A percentile compares a stretch with the other conserved stretches of the same genome.
Conservation (phyloP, 1,140 invertebrate species). For the Ctenoplectra terminalis region DNA sequence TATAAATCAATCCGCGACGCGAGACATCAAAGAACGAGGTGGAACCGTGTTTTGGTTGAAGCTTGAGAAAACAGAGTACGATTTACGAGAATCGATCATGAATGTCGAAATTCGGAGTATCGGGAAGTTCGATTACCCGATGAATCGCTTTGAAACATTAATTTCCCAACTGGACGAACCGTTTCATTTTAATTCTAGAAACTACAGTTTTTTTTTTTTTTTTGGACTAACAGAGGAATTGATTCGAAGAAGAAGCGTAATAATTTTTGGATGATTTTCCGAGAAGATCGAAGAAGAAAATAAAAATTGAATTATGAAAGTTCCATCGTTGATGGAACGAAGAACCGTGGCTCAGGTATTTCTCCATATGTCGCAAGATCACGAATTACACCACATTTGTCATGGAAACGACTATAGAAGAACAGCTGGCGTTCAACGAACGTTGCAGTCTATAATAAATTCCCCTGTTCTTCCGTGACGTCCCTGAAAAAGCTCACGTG, state of each 20-base stretch:
- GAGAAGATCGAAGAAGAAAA: background rate
- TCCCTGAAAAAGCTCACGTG: constrained; percentile 36
- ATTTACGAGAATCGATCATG: constrained; percentile 4
- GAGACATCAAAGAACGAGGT: constrained; percentile 29
- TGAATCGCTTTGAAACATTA: background rate
- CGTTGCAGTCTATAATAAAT: constrained; percentile 24
- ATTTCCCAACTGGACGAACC: background rate
- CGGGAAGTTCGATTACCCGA: background rate
- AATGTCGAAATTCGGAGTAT: too few relatives aligned
- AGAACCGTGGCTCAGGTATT: background rate
- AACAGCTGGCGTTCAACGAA: constrained; percentile 35
- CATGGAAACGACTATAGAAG: constrained; percentile 20
- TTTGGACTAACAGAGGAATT: too few relatives aligned
- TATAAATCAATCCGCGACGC: constrained; percentile 17
- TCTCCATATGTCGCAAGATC: constrained; percentile 5
- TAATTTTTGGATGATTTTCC: background rate
- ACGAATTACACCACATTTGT: constrained; percentile 24
- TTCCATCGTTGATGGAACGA: background rate
- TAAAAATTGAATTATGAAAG: background rate
- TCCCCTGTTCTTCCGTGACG: constrained; percentile 30
- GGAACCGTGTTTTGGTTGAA: background rate
- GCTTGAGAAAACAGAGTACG: background rate
- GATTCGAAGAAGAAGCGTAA: background rate
- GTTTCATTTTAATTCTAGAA: background rate
- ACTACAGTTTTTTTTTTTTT: background rate